A percentile compares a stretch with the other conserved stretches of the same genome.
These are phyloP conservation scores for Enteromius thamalakanensis DNA, from an alignment of 2,797 vertebrate species.

Conservation along the genomic window DNA sequence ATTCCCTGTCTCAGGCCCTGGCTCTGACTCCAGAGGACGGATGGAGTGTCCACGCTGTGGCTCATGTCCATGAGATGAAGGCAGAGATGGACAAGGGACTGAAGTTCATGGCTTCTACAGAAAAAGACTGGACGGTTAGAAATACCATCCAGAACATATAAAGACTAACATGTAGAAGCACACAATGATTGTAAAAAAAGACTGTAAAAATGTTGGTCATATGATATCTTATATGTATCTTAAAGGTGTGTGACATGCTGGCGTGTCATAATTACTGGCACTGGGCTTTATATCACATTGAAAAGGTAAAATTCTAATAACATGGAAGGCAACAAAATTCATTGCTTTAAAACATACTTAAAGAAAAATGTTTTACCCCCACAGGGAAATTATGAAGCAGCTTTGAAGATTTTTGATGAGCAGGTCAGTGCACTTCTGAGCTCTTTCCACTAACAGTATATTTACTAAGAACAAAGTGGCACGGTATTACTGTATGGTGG, in stretches of 20 bases:
- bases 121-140: slow-evolving; percentile 89
- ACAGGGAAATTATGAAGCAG: slow-evolving; percentile 90
- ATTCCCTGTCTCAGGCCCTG: slow-evolving; percentile 77
- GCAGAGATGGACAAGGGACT: slow-evolving; percentile 85
- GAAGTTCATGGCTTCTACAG: slow-evolving; percentile 84
- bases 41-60: slow-evolving; percentile 89
- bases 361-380: slow-evolving; percentile 7
- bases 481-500: not conserved
- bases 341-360: not conserved
- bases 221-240: slow-evolving; percentile 30
- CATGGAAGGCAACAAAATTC: not conserved
- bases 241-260: slow-evolving; percentile 84
- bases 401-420: slow-evolving; percentile 86
- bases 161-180: not conserved
- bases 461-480: not conserved
- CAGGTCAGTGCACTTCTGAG: slow-evolving; percentile 80
- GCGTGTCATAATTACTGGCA: slow-evolving; percentile 97
- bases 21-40: slow-evolving; percentile 81
- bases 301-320: slow-evolving; percentile 83
- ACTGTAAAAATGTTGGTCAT: no score
- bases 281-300: slow-evolving; percentile 91
- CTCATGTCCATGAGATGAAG: slow-evolving; percentile 92
- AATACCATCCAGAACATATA: not conserved
- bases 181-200: not conserved
- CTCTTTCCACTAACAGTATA: not conserved